Conservation (phyloP, 2,888 invertebrate genomes). For the Zonitis immaculata region DNA sequence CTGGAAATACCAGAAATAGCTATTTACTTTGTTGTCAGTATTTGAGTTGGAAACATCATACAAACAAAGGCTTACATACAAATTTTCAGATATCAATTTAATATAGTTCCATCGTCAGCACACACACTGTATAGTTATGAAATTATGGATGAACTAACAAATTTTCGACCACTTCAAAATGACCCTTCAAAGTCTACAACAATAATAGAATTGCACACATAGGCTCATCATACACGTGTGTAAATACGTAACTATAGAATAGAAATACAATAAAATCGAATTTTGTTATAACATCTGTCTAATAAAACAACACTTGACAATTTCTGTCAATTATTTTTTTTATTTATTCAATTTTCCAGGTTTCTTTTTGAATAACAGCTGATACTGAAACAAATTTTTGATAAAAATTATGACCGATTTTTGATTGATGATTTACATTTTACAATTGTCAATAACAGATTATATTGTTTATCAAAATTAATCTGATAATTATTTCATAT, state of each 20-base stretch:
- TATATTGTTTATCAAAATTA: conserved; percentile 3
- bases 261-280: neutral
- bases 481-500: conserved; percentile 16
- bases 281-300: neutral
- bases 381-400: no score
- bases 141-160: neutral
- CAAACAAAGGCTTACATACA: no score
- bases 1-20: no score
- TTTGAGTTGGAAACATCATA: no score
- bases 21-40: no score
- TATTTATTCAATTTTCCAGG: no score
- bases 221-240: neutral
- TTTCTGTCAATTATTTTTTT: no score
- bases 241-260: neutral
- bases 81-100: no score
- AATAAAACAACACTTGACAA: neutral
- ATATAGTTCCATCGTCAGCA: no score
- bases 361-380: no score
- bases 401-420: no score
- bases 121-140: no score
- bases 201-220: neutral
- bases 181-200: neutral
- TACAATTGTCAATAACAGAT: conserved; percentile 18
- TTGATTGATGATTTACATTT: conserved; percentile 17
- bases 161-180: neutral